phyloP scores from a whole-genome alignment of 2,113 vertebrate genomes.

The Amphiprion ocellaris region DNA sequence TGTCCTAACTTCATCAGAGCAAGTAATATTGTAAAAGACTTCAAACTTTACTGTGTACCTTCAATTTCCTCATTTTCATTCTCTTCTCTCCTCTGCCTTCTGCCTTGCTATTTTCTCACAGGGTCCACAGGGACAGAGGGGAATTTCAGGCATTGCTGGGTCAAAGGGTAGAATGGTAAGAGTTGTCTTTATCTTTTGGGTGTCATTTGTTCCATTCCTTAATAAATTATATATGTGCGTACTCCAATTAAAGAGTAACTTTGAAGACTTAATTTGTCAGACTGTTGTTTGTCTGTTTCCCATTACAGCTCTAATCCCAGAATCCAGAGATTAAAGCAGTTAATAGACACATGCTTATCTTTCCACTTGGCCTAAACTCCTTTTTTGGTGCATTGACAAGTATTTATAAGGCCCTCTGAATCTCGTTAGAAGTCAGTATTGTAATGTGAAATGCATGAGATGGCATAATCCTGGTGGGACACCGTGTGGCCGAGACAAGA shows the following conservation, averaged over 20 bases:
- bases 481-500: slow-evolving; percentile 60
- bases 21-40: slow-evolving; percentile 15
- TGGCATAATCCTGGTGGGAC: slow-evolving; percentile 61
- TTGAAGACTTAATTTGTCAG: slow-evolving; percentile 17
- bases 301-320: slow-evolving; percentile 29
- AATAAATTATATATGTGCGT: neutral
- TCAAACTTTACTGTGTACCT: neutral
- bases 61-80: neutral
- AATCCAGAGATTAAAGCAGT: slow-evolving; percentile 43
- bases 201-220: neutral
- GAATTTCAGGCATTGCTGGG: slow-evolving; percentile 87
- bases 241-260: neutral
- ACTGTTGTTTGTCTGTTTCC: slow-evolving; percentile 23
- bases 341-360: slow-evolving; percentile 34
- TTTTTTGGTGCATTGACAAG: slow-evolving; percentile 42
- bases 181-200: slow-evolving; percentile 26
- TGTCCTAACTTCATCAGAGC: neutral
- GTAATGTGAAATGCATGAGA: slow-evolving; percentile 15
- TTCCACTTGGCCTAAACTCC: slow-evolving; percentile 12
- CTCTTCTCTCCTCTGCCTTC: neutral
- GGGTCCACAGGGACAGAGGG: slow-evolving; percentile 90
- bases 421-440: slow-evolving; percentile 4
- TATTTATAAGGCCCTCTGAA: slow-evolving; percentile 24
- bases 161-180: slow-evolving; percentile 94
- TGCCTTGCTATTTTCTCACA: slow-evolving; percentile 62